These are phyloP conservation scores for Coenonympha arcania DNA, from an alignment of 2,888 invertebrate species.

Conservation along the genomic window DNA sequence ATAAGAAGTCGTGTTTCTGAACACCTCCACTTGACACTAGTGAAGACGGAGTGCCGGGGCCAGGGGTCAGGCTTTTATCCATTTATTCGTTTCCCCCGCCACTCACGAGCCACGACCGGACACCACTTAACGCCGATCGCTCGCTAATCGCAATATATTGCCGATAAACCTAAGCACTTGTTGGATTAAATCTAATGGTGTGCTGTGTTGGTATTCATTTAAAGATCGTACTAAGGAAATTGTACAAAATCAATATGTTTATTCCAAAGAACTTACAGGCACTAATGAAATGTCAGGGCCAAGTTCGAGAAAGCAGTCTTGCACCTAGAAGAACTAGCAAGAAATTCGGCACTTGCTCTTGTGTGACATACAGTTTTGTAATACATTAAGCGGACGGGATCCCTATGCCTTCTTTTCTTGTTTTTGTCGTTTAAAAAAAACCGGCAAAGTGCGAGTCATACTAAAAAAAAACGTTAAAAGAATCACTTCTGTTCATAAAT, in stretches of 20 bases:
- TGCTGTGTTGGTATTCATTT: slow-evolving; percentile 11
- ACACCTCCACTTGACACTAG: slow-evolving; percentile 49
- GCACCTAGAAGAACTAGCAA: too few species aligned
- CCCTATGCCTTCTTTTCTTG: too few species aligned
- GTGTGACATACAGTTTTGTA: too few species aligned
- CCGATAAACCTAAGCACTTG: slow-evolving; percentile 51
- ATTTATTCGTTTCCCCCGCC: slow-evolving; percentile 42
- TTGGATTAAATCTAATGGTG: slow-evolving; percentile 32
- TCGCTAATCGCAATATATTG: slow-evolving; percentile 63
- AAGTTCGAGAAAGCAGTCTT: too few species aligned
- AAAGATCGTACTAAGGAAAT: slow-evolving; percentile 4
- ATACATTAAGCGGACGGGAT: too few species aligned
- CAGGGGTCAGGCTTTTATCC: slow-evolving; percentile 49
- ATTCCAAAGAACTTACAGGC: slow-evolving; percentile 15
- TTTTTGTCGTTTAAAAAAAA: too few species aligned
- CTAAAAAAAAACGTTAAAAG: too few species aligned
- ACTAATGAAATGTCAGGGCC: too few species aligned
- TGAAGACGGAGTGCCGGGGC: slow-evolving; percentile 53
- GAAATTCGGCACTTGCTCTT: too few species aligned
- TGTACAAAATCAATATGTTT: not conserved
- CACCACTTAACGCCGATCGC: slow-evolving; percentile 62
- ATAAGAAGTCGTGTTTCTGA: slow-evolving; percentile 1
- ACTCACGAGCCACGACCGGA: slow-evolving; percentile 37
- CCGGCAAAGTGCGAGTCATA: too few species aligned
- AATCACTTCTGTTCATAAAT: too few species aligned